A percentile compares a stretch with the other conserved stretches of the same genome.
phyloP scores from a whole-genome alignment of 2,113 vertebrate genomes.

The Cairina moschata region DNA sequence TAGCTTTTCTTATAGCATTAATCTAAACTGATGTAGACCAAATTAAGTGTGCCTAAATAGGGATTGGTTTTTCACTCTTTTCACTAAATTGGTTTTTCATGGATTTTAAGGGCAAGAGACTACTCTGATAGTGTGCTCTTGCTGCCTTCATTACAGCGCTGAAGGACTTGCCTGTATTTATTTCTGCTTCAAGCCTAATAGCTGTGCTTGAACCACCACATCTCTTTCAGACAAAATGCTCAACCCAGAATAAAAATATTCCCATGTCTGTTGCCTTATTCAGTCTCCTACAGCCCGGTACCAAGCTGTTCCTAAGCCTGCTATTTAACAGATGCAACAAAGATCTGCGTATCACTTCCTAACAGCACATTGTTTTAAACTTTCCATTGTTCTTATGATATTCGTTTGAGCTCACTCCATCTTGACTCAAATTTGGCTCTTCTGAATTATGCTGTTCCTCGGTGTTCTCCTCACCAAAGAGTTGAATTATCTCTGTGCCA shows the following conservation, averaged over 20 bases:
- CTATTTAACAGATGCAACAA: background rate
- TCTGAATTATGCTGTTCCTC: background rate
- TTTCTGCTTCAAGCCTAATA: constrained; percentile 34
- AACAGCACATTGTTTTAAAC: background rate
- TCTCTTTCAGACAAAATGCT: background rate
- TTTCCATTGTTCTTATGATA: background rate
- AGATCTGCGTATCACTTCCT: background rate
- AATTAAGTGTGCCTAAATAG: constrained; percentile 45
- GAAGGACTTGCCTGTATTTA: constrained; percentile 30
- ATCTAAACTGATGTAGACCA: constrained; percentile 62
- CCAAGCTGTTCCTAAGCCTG: background rate
- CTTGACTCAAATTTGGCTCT: background rate
- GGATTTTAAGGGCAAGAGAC: constrained; percentile 57
- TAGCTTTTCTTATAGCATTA: constrained; percentile 47
- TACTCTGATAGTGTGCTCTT: background rate
- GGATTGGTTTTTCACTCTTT: constrained; percentile 50
- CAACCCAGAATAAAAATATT: background rate
- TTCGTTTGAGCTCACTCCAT: background rate
- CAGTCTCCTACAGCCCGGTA: background rate
- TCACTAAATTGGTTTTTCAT: constrained; percentile 55
- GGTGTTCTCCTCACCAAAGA: background rate
- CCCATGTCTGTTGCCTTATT: background rate
- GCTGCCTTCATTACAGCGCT: constrained; percentile 14
- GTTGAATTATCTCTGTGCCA: background rate
- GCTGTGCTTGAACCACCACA: background rate